Base-by-base conservation (phyloP, 2,113 vertebrate species). In the Todiramphus saurophagus region DNA sequence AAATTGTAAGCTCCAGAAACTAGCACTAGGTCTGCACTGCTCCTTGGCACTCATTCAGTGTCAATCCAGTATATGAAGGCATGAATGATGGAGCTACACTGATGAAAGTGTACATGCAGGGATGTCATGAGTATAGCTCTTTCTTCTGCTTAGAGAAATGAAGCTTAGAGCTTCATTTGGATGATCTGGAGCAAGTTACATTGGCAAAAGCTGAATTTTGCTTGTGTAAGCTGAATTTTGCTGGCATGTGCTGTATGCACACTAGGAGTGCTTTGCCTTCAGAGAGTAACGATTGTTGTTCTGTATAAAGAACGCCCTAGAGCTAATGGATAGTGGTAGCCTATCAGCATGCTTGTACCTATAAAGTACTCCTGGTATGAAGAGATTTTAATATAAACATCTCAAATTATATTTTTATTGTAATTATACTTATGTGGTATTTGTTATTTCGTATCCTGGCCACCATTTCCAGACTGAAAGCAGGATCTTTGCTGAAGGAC, bases 401-500 rank as follows among this genome's bases (percentile, higher is more conserved):
- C 59, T 63, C 39, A 63, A 44, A 68, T 90, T 24, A n/a, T 31
- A 43, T 67, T 73, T 50, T 76, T 41, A 69, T 63, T 51, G 50
- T 50, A 50, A 23, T 41, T 30, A 10, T 60, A 44, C 83, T 94
- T 66, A 5, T 56, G 30, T 64, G 48, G 5, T 41, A 41, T 78
- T 90, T 90, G 39, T 51, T n/a, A 16, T 86, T 86, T 88, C 51
- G 39, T 90, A 31, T 67, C 23, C 63, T 88, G 46, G 37, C 79
- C 46, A 39, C 79, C 35, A 44, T 86, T 90, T 90, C 18, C 55
- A 83, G 28, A 39, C 70, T 67, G 66, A 83, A 93, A 83, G 41
- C n/a, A 83, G 91, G 56, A 80, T 63, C 41, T 89, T 93, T 94
- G 76, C 76, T 95, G 83, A 90, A 92, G 86, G 76, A 89, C 88